Evolutionary conservation across 2,797 vertebrate genomes (phyloP).

Genomic region (Argentina silus): DNA sequence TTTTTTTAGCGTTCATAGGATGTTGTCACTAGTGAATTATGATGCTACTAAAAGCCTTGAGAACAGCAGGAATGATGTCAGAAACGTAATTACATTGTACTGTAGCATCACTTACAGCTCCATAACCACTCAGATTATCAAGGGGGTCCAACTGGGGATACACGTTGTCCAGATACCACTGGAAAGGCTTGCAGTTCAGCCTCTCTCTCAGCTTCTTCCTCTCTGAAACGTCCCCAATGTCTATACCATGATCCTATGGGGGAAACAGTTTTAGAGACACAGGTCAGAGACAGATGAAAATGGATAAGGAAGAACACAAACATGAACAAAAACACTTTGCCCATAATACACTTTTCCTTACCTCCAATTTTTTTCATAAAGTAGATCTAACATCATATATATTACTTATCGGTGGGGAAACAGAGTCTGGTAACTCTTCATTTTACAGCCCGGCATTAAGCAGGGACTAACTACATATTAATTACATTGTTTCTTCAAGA

Average conservation of each 20-base stretch:
- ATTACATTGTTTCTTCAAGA: too few species aligned
- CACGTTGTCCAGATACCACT: conserved; percentile 82
- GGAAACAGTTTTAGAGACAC: neutral
- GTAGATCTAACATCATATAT: too few species aligned
- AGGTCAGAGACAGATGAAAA: neutral
- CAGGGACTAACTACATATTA: too few species aligned
- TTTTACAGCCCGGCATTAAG: too few species aligned
- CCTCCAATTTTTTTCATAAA: neutral
- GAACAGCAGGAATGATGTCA: neutral
- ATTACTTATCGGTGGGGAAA: too few species aligned
- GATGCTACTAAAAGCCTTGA: neutral
- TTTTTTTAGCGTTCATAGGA: too few species aligned
- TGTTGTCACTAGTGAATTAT: too few species aligned
- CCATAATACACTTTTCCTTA: neutral
- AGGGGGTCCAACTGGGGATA: conserved; percentile 68
- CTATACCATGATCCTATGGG: conserved; percentile 75
- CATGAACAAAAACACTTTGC: neutral
- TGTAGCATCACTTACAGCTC: conserved; percentile 60
- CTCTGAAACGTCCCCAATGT: conserved; percentile 81
- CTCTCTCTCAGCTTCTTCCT: conserved; percentile 75
- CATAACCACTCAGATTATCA: conserved; percentile 57
- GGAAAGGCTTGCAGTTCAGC: conserved; percentile 81
- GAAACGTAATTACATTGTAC: too few species aligned
- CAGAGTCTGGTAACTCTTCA: too few species aligned
- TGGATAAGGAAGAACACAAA: neutral